Base-by-base conservation (phyloP, 2,113 vertebrate genomes). In the Lasiurus borealis region DNA sequence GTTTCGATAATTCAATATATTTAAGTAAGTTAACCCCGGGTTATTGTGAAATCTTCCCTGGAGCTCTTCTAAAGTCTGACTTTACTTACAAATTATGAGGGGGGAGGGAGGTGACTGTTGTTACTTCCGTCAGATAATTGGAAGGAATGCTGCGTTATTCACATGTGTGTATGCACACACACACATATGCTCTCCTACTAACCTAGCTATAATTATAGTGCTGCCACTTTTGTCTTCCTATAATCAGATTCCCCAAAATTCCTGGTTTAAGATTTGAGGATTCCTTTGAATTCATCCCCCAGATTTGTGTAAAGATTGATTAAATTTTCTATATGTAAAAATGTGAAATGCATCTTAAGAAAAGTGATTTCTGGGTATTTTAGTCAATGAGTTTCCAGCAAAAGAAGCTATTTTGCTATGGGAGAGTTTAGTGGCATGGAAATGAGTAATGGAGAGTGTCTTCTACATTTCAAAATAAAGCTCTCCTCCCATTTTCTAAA, bases 401-500 rank as follows among this genome's bases (percentile, higher is more conserved):
- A 78, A 81, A 84, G 16, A 96, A 91, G 21, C 31, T 85, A 80
- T 85, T 95, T 92, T 84, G 50, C 29, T 88, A 36, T 76, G 46
- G 76, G 85, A 54, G 71, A 92, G 50, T 57, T 72, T 52, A 76
- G 69, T 29, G 78, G 88, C 85, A 16, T 66, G 68, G 48, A 90
- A 78, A 80, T 92, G 75, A 96, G 44, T 77, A 85, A 94, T 40
- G 54, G 76, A 68, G 16, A 84, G 29, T 44, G 48, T 50, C 73
- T 66, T 83, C 85, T 59, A 59, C 62, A 77, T 96, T 84, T 95
- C 54, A 95, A 92, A 82, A 88, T 88, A 59, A 9, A 85, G 21
- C 36, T 76, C 34, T 72, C 48, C 57, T 89, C 59, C 29, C 46
- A 59, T 86, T 83, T 92, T 88, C 62, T 85, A 77, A 78, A 92